These are phyloP conservation scores for Solen grandis DNA, from an alignment of 1,140 invertebrate species.

Conservation along the genomic window DNA sequence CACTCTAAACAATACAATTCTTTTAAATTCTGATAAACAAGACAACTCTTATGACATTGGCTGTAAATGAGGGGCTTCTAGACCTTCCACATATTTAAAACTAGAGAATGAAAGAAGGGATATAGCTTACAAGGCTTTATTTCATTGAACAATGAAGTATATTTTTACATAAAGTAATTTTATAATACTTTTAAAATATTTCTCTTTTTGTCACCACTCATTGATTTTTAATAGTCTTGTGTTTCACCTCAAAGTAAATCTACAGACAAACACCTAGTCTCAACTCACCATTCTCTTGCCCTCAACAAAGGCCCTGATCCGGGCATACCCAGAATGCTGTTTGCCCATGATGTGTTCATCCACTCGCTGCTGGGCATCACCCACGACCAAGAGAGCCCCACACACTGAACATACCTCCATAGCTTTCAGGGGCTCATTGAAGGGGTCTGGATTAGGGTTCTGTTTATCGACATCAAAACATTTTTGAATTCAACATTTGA, in stretches of 20 bases:
- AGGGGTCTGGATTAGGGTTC: constrained; percentile 49
- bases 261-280: background rate
- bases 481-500: too few relatives aligned
- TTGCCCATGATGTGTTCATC: constrained; percentile 99
- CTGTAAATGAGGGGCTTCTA: background rate
- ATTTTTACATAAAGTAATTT: background rate
- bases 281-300: constrained; percentile 81
- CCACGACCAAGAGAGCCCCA: constrained; percentile 98
- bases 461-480: too few relatives aligned
- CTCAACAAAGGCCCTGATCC: constrained; percentile 86
- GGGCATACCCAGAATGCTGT: constrained; percentile 96
- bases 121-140: background rate
- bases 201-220: background rate
- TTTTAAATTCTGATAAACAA: too few relatives aligned
- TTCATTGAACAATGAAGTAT: background rate
- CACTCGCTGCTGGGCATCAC: constrained; percentile 97
- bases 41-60: too few relatives aligned
- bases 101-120: background rate
- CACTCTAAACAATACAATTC: too few relatives aligned
- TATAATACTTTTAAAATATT: background rate
- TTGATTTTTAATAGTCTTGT: background rate
- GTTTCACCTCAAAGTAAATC: background rate
- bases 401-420: constrained; percentile 99
- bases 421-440: constrained; percentile 85
- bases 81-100: background rate